phyloP scores from a whole-genome alignment of 1,140 invertebrate species.

The Drosophila arizonae region DNA sequence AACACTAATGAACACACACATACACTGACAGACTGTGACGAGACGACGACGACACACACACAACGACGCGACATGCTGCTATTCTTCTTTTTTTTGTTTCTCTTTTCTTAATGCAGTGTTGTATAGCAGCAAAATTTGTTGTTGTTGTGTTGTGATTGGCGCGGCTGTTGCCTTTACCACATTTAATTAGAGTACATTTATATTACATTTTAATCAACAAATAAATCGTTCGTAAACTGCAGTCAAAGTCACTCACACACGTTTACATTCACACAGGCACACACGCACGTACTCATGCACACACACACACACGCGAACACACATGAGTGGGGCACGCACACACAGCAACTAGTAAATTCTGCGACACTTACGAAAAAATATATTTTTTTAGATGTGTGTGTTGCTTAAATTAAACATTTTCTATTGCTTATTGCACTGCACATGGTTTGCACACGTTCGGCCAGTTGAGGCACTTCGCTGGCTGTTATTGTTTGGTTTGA shows the following conservation, averaged over 20 bases:
- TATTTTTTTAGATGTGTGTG: slow-evolving; percentile 29
- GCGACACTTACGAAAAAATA: slow-evolving; percentile 71
- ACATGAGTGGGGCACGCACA: slow-evolving; percentile 47
- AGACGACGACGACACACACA: slow-evolving; percentile 46
- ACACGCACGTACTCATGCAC: slow-evolving; percentile 43
- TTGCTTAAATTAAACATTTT: slow-evolving; percentile 51
- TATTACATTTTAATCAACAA: slow-evolving; percentile 49
- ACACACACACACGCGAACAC: slow-evolving; percentile 25
- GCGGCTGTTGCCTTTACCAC: slow-evolving; percentile 38
- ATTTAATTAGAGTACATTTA: slow-evolving; percentile 48
- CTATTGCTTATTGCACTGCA: slow-evolving; percentile 56
- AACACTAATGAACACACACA: slow-evolving; percentile 54
- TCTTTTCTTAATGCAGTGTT: slow-evolving; percentile 32
- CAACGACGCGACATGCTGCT: slow-evolving; percentile 47
- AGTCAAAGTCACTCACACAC: slow-evolving; percentile 71
- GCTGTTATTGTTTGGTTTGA: slow-evolving; percentile 33
- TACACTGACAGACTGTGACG: slow-evolving; percentile 33
- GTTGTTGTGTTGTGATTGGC: slow-evolving; percentile 29
- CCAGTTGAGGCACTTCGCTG: slow-evolving; percentile 35
- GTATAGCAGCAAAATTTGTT: slow-evolving; percentile 37
- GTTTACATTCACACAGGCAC: slow-evolving; percentile 32
- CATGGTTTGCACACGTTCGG: slow-evolving; percentile 28
- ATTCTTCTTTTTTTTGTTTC: slow-evolving; percentile 38
- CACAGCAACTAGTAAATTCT: slow-evolving; percentile 79
- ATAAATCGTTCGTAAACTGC: slow-evolving; percentile 63